Evolutionary conservation across 2,797 vertebrate species (phyloP).

Genomic region (Sebastes miniatus): DNA sequence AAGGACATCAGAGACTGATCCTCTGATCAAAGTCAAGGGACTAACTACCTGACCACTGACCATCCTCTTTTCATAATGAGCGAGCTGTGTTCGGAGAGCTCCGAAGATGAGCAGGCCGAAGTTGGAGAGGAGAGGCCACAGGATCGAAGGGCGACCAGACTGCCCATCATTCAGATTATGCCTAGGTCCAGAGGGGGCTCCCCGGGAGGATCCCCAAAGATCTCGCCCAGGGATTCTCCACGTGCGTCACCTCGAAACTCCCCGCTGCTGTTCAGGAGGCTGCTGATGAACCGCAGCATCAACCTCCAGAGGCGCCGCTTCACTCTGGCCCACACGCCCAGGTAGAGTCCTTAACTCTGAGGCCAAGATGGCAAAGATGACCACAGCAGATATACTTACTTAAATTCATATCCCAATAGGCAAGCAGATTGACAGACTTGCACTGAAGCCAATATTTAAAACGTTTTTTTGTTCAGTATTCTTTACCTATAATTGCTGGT

Average conservation of each 20-base stretch:
- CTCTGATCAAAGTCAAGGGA: neutral
- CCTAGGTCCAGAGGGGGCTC: constrained; percentile 64
- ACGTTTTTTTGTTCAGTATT: neutral
- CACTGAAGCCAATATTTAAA: neutral
- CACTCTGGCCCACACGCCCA: constrained; percentile 84
- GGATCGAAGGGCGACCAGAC: constrained; percentile 30
- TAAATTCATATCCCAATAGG: neutral
- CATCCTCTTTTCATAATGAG: constrained; percentile 23
- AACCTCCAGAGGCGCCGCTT: constrained; percentile 88
- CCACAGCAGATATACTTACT: neutral
- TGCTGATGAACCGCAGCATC: constrained; percentile 88
- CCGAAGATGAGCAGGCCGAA: constrained; percentile 69
- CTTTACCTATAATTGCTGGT: neutral
- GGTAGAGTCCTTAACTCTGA: constrained; percentile 61
- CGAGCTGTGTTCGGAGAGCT: constrained; percentile 63
- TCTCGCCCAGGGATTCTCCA: constrained; percentile 81
- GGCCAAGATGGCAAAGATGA: neutral
- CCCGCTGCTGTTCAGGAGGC: constrained; percentile 87
- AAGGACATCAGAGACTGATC: neutral
- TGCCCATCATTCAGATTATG: constrained; percentile 72
- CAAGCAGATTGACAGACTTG: neutral
- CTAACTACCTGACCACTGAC: neutral
- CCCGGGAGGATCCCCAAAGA: constrained; percentile 73
- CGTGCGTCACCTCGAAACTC: constrained; percentile 85
- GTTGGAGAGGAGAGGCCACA: constrained; percentile 33